Evolutionary conservation across 2,113 vertebrate species (phyloP).

Genomic region (Smithornis capensis): DNA sequence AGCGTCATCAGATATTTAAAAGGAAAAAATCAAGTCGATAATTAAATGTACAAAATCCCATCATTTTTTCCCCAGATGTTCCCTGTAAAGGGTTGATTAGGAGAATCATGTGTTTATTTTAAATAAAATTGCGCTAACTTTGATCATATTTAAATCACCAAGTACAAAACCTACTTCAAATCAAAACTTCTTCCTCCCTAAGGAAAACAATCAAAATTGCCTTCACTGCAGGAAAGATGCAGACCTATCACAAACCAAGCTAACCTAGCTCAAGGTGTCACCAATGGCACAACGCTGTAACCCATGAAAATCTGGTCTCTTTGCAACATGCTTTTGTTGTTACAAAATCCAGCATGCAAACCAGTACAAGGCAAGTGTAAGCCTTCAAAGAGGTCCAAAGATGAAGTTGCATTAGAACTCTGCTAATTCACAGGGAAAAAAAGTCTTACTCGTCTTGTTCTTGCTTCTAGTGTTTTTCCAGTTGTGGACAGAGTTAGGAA

Average conservation of each 20-base stretch:
- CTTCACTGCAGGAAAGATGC: neutral
- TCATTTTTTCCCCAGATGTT: neutral
- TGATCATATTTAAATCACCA: neutral
- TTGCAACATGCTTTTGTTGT: neutral
- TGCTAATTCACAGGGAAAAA: neutral
- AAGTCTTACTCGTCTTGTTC: neutral
- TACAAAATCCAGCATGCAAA: neutral
- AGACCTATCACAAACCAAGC: neutral
- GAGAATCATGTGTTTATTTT: neutral
- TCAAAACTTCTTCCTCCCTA: neutral
- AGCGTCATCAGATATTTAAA: neutral
- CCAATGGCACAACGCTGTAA: rapidly evolving
- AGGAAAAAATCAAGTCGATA: neutral
- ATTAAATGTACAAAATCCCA: neutral
- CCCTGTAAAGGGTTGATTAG: neutral
- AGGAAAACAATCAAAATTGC: neutral
- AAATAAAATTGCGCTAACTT: slow-evolving; percentile 3
- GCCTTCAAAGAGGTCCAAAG: rapidly evolving
- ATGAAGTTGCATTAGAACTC: neutral
- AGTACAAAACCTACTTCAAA: neutral
- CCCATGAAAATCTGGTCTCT: neutral
- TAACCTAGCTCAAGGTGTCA: rapidly evolving
- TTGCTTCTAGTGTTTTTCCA: neutral
- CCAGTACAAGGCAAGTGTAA: neutral
- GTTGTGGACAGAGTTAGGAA: neutral